A percentile compares a stretch with the other conserved stretches of the same genome.
phyloP scores from a whole-genome alignment of 2,888 invertebrate species.

The Euproctis similis region DNA sequence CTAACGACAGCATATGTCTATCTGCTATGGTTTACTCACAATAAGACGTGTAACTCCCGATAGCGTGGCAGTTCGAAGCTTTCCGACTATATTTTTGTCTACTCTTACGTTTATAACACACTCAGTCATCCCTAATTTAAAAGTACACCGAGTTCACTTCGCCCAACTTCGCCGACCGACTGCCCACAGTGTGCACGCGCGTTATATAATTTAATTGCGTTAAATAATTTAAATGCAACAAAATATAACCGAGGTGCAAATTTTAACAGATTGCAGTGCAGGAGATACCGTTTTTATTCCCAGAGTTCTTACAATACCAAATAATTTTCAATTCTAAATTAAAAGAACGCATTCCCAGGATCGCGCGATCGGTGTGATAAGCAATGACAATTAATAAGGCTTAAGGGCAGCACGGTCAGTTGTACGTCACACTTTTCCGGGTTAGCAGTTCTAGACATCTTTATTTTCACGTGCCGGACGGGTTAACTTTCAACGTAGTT shows the following conservation, averaged over 20 bases:
- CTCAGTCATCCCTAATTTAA: no score
- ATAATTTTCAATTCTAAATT: not conserved
- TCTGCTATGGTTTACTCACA: no score
- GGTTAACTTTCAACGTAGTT: constrained; percentile 2
- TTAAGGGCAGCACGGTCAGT: not conserved
- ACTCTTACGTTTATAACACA: no score
- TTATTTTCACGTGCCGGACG: not conserved
- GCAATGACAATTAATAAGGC: constrained; percentile 1
- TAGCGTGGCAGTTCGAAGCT: no score
- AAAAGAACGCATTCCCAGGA: not conserved
- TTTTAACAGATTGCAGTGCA: not conserved
- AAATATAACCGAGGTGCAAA: not conserved
- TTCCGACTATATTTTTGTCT: no score
- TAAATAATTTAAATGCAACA: not conserved
- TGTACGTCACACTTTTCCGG: not conserved
- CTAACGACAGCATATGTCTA: no score
- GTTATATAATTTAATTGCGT: no score
- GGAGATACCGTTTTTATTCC: not conserved
- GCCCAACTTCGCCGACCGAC: no score
- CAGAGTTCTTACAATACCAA: not conserved
- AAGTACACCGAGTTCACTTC: no score
- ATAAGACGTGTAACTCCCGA: no score
- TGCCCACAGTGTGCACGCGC: no score
- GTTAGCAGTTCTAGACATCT: not conserved
- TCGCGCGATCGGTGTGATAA: not conserved